Conservation (phyloP, 2,797 vertebrate species). For the Acanthornis magna region DNA sequence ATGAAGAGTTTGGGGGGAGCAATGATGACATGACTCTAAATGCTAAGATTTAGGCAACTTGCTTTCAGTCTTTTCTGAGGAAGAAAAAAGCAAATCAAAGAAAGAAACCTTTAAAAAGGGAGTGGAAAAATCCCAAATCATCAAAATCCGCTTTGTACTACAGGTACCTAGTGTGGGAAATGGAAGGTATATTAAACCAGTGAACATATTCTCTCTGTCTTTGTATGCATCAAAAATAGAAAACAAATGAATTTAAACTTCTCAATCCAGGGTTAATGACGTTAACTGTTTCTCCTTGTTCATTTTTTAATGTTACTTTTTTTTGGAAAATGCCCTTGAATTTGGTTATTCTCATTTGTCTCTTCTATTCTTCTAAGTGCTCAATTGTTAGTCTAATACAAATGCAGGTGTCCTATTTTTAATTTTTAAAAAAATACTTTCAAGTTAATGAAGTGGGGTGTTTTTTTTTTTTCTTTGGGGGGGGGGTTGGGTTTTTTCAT, state of each 20-base stretch:
- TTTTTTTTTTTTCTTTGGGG: background rate
- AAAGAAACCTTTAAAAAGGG: background rate
- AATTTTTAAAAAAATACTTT: background rate
- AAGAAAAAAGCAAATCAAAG: background rate
- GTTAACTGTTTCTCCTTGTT: background rate
- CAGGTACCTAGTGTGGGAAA: background rate
- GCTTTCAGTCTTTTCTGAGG: background rate
- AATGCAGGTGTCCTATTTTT: background rate
- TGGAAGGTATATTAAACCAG: background rate
- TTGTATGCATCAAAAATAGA: background rate
- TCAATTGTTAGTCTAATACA: background rate
- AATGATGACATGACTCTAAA: background rate
- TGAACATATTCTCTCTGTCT: background rate
- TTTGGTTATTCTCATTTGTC: background rate
- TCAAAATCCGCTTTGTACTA: background rate
- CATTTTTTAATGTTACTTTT: background rate
- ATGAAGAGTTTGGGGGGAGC: background rate
- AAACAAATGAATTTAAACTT: background rate
- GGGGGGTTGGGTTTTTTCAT: too few species aligned
- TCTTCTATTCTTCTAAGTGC: background rate
- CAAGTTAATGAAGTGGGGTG: background rate
- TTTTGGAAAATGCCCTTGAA: background rate
- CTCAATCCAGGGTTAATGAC: background rate
- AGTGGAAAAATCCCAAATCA: background rate
- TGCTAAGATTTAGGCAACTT: background rate